Percentiles rank a stretch among this genome's conserved stretches.
Evolutionary conservation across 2,797 vertebrate species (phyloP).

Genomic region (Hoplostethus atlanticus): DNA sequence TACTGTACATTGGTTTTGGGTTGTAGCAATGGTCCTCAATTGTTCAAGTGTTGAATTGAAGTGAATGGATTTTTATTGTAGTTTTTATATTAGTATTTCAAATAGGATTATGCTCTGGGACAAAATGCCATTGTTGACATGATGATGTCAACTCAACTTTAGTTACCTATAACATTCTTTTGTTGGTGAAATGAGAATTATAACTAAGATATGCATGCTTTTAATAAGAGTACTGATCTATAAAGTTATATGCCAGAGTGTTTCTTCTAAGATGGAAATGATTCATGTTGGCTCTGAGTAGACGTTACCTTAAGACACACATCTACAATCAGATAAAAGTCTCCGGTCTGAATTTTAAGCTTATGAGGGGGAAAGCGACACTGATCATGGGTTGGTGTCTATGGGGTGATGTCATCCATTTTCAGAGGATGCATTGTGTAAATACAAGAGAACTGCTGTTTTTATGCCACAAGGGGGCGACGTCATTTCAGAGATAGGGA

Average conservation of each 20-base stretch:
- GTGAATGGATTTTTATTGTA: constrained; percentile 73
- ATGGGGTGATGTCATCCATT: constrained; percentile 70
- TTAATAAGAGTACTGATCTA: constrained; percentile 81
- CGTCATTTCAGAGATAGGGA: constrained; percentile 80
- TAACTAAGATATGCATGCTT: constrained; percentile 87
- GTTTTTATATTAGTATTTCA: constrained; percentile 79
- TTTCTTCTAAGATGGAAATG: constrained; percentile 66
- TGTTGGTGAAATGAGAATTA: constrained; percentile 76
- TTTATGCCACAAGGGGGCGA: constrained; percentile 84
- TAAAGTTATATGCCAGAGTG: constrained; percentile 72
- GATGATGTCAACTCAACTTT: constrained; percentile 72
- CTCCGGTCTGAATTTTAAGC: constrained; percentile 48
- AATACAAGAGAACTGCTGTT: constrained; percentile 84
- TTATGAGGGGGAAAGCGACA: constrained; percentile 45
- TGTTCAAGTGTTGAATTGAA: constrained; percentile 41
- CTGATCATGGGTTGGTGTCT: constrained; percentile 60
- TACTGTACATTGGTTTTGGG: constrained; percentile 57
- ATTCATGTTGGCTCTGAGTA: constrained; percentile 54
- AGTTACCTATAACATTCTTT: constrained; percentile 72
- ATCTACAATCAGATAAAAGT: constrained; percentile 43
- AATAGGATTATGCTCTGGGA: constrained; percentile 81
- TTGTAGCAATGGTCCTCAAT: constrained; percentile 55
- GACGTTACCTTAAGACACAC: constrained; percentile 50
- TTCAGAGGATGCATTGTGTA: constrained; percentile 76
- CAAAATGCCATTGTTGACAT: constrained; percentile 79